These are phyloP conservation scores for Heliconius erato DNA, from an alignment of 2,888 invertebrate genomes.

Conservation along the genomic window DNA sequence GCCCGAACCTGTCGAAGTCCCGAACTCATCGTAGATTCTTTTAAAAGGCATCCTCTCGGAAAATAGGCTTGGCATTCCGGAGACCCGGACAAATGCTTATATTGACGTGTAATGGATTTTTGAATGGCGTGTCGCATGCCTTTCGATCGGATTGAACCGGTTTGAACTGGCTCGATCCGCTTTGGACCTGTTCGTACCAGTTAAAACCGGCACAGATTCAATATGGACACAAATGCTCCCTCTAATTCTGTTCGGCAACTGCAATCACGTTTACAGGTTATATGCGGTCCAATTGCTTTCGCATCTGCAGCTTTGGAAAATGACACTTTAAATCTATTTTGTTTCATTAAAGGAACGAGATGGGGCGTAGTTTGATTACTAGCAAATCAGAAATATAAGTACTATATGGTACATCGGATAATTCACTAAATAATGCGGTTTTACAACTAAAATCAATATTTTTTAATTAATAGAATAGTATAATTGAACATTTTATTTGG, in stretches of 20 bases:
- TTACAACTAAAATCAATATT: no score
- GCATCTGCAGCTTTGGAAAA: constrained; percentile 28
- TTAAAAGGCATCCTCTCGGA: constrained; percentile 49
- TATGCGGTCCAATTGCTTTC: constrained; percentile 33
- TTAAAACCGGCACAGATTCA: constrained; percentile 32
- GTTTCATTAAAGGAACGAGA: constrained; percentile 19
- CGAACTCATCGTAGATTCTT: constrained; percentile 42
- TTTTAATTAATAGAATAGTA: no score
- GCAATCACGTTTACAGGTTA: constrained; percentile 44
- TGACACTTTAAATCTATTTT: constrained; percentile 29
- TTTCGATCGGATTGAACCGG: constrained; percentile 63
- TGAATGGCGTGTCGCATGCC: constrained; percentile 70
- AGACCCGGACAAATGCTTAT: constrained; percentile 70
- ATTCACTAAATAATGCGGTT: no score
- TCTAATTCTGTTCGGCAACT: constrained; percentile 59
- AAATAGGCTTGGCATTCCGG: constrained; percentile 47
- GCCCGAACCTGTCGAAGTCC: constrained; percentile 22
- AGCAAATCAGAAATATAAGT: not conserved
- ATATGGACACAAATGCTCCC: constrained; percentile 60
- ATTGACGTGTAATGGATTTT: constrained; percentile 83
- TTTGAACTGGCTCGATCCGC: constrained; percentile 58
- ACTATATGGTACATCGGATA: no score
- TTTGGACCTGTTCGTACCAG: constrained; percentile 45
- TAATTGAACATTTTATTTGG: no score
- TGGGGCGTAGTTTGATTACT: constrained; percentile 23